These are phyloP conservation scores for Olivierus martensii DNA, from an alignment of 1,140 invertebrate genomes.

Conservation along the genomic window DNA sequence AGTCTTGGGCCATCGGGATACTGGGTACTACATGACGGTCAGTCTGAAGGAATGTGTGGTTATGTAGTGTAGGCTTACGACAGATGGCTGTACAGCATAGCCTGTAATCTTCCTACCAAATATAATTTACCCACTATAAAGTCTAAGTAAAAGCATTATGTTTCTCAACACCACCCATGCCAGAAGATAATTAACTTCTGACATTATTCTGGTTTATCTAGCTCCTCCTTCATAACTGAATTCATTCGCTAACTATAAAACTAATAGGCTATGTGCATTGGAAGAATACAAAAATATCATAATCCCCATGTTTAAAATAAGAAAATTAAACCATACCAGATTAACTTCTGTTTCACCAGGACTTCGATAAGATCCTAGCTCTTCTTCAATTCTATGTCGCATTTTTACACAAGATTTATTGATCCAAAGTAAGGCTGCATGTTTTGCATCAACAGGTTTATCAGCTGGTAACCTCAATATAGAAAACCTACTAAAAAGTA, in stretches of 20 bases:
- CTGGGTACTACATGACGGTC: slow-evolving; percentile 1
- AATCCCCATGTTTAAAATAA: not conserved
- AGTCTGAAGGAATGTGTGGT: not conserved
- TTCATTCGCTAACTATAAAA: too few relatives aligned
- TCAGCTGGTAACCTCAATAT: slow-evolving; percentile 36
- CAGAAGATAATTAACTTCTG: too few relatives aligned
- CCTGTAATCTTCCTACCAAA: too few relatives aligned
- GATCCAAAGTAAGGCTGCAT: slow-evolving; percentile 80
- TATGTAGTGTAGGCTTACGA: too few relatives aligned
- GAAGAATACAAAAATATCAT: too few relatives aligned
- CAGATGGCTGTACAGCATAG: too few relatives aligned
- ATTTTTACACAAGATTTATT: slow-evolving; percentile 68
- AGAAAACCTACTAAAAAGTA: slow-evolving; percentile 29
- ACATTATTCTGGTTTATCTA: too few relatives aligned
- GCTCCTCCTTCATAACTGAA: too few relatives aligned
- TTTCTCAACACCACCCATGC: too few relatives aligned
- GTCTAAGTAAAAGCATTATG: too few relatives aligned
- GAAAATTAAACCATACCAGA: slow-evolving; percentile 7
- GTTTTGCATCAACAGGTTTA: slow-evolving; percentile 58
- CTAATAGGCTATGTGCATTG: too few relatives aligned
- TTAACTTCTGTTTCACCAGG: slow-evolving; percentile 14
- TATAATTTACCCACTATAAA: too few relatives aligned
- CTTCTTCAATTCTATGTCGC: slow-evolving; percentile 31
- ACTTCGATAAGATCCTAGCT: slow-evolving; percentile 13
- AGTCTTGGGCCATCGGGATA: slow-evolving; percentile 34